Evolutionary conservation across 2,888 invertebrate species (phyloP).

Genomic region (Rhimphoctona megacephalus): DNA sequence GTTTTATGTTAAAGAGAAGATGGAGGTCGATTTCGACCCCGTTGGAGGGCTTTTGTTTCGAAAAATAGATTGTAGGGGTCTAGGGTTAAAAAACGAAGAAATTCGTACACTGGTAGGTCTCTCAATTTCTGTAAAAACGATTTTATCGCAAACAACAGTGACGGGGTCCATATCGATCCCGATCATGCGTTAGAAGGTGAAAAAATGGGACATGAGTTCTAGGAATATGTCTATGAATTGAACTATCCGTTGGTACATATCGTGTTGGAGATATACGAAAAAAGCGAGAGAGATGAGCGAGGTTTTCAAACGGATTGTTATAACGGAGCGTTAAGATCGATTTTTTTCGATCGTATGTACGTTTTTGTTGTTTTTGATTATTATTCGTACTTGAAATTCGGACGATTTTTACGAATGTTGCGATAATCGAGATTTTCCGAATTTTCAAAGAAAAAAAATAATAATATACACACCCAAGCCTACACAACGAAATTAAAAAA

Average conservation of each 20-base stretch:
- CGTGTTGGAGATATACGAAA: slow-evolving; percentile 70
- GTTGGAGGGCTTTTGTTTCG: too few relatives aligned
- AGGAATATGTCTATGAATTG: slow-evolving; percentile 56
- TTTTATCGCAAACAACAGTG: neutral
- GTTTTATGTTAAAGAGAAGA: too few relatives aligned
- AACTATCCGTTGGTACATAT: slow-evolving; percentile 80
- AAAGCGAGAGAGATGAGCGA: slow-evolving; percentile 14
- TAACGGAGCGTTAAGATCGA: slow-evolving; percentile 44
- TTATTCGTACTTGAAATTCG: neutral
- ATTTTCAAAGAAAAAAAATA: neutral
- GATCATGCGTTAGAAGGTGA: neutral
- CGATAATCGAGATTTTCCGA: slow-evolving; percentile 1
- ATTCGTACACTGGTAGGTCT: too few relatives aligned
- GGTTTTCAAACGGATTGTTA: slow-evolving; percentile 45
- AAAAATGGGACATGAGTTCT: neutral
- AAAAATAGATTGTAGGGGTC: too few relatives aligned
- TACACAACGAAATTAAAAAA: slow-evolving; percentile 43
- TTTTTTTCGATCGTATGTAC: slow-evolving; percentile 30
- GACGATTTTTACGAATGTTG: neutral
- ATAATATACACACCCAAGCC: slow-evolving; percentile 3
- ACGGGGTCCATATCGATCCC: neutral
- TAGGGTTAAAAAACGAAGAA: too few relatives aligned
- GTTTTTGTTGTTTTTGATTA: slow-evolving; percentile 9
- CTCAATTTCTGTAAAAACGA: neutral
- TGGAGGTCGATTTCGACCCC: too few relatives aligned